These are phyloP conservation scores for Ceriagrion tenellum DNA, from an alignment of 2,888 invertebrate species.

Conservation along the genomic window DNA sequence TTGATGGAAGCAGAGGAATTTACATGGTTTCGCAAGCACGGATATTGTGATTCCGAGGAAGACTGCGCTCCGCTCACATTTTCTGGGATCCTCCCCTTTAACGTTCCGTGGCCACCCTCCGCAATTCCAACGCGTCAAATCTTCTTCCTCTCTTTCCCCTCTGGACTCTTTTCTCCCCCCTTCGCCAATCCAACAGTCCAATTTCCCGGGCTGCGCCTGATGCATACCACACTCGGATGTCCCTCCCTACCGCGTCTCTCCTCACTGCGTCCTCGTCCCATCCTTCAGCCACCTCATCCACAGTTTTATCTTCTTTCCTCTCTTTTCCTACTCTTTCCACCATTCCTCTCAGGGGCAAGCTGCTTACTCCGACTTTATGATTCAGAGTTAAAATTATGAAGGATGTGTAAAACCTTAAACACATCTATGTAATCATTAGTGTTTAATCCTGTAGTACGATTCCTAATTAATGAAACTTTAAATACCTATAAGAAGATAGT, in stretches of 20 bases:
- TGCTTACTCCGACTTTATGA: background rate
- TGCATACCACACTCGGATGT: background rate
- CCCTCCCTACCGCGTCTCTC: background rate
- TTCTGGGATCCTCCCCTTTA: constrained; percentile 18
- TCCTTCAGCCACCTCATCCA: background rate
- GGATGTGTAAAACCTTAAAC: too few species aligned
- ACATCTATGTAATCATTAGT: too few species aligned
- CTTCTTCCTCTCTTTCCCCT: background rate
- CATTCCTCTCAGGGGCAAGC: background rate
- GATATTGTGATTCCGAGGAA: background rate
- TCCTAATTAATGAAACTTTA: too few species aligned
- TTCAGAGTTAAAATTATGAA: too few species aligned
- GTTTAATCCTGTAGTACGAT: too few species aligned
- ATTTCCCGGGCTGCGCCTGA: background rate
- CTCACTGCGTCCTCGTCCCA: background rate
- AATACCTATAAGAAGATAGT: too few species aligned
- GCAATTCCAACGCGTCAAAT: constrained; percentile 2
- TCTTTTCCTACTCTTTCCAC: background rate
- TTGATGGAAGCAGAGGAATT: background rate
- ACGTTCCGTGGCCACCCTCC: background rate
- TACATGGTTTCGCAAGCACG: background rate
- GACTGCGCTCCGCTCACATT: background rate
- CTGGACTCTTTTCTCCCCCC: background rate
- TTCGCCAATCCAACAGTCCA: background rate
- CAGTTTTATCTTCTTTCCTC: background rate